phyloP scores from a whole-genome alignment of 2,888 invertebrate genomes.

The Isoperla grammatica region DNA sequence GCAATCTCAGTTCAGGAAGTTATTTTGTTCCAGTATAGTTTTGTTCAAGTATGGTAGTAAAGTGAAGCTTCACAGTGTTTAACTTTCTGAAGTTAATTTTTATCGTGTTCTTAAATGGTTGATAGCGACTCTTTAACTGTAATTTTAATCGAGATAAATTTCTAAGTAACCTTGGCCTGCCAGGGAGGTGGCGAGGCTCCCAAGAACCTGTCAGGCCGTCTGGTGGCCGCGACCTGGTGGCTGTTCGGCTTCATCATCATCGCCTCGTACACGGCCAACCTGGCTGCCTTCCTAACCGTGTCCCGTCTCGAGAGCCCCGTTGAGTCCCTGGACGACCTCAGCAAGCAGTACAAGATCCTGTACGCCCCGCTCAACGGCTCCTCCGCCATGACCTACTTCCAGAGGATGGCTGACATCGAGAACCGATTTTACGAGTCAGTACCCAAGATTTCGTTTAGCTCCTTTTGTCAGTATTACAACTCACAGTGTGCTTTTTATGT shows the following conservation, averaged over 20 bases:
- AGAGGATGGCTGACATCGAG: slow-evolving; percentile 94
- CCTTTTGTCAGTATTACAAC: too few species aligned
- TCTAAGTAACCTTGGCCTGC: too few species aligned
- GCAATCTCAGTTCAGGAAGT: too few species aligned
- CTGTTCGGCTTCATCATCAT: slow-evolving; percentile 98
- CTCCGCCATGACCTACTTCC: slow-evolving; percentile 88
- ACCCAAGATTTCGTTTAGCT: too few species aligned
- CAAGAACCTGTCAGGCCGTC: slow-evolving; percentile 88
- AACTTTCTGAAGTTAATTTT: too few species aligned
- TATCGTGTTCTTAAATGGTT: too few species aligned
- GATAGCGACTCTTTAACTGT: too few species aligned
- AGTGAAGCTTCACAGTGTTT: too few species aligned
- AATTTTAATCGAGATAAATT: too few species aligned
- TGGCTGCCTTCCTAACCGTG: slow-evolving; percentile 94
- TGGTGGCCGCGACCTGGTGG: slow-evolving; percentile 99
- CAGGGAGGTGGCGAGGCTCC: slow-evolving; percentile 94
- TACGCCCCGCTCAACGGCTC: slow-evolving; percentile 89
- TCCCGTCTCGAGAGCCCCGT: slow-evolving; percentile 89
- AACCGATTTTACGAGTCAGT: slow-evolving; percentile 85
- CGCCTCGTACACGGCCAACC: slow-evolving; percentile 96
- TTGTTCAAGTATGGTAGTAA: too few species aligned
- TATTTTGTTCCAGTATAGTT: too few species aligned
- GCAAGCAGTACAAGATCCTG: slow-evolving; percentile 92
- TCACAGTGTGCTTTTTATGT: too few species aligned
- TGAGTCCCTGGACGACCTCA: slow-evolving; percentile 88